Evolutionary conservation across 2,888 invertebrate genomes (phyloP), one percentile per base, ranked within the genome.

Genomic region (Polia nebulosa): DNA sequence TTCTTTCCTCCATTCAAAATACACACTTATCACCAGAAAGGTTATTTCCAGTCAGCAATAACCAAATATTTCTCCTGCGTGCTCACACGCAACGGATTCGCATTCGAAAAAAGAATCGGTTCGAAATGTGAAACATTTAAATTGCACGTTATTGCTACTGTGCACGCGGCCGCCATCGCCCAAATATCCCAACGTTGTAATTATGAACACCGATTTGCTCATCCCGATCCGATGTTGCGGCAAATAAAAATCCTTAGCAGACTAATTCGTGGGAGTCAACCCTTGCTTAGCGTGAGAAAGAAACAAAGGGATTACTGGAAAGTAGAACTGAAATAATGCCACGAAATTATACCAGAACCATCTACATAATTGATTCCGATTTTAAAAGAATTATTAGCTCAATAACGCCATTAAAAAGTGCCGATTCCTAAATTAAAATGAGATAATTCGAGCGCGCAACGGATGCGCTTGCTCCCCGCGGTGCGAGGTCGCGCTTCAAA

Each of bases 121-220:
- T 93, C 90, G 92, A 94, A 93, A 95, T 95, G 92, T 90, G 92
- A 95, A 95, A 92, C 93, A 95, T 95, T 95, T 95, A 95, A 95
- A 95, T 95, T 95, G 92, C 92, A 93, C 90, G 93, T 94, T 94
- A 91, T 91, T 91, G 95, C 95, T 95, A 95, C 95, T 90, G 95
- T 95, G 95, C 94, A 92, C 92, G 92, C 92, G 91, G 89, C 87
- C 86, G 89, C 87, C 86, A 88, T 91, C 88, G 88, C 87, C 89
- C 93, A 92, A 94, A 95, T 95, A 94, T 91, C 92, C 82, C 85
- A 84, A 86, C 86, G 91, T 91, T 94, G 92, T 95, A 93, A 95
- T 95, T 95, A 95, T 90, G 89, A 83, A 84, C 87, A 89, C 91
- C 92, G 94, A 94, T 95, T 94, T 91, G 90, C 92, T 91, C 92